Evolutionary conservation across 2,888 invertebrate species (phyloP).

Genomic region (Tipula unca): DNA sequence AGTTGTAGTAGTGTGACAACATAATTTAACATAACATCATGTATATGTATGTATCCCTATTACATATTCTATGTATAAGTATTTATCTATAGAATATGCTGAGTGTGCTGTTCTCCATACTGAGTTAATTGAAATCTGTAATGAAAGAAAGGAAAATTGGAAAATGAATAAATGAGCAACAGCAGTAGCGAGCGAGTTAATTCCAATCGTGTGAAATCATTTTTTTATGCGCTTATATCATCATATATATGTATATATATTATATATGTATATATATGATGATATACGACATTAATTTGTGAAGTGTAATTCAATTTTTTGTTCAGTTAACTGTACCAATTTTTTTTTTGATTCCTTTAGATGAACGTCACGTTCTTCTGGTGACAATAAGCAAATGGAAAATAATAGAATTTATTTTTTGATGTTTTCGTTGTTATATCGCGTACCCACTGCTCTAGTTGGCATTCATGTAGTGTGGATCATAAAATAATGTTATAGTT

Average conservation of each 20-base stretch:
- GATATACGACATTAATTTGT: background rate
- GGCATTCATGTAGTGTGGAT: background rate
- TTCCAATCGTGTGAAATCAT: background rate
- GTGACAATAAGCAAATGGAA: background rate
- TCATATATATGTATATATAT: background rate
- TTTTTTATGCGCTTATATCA: background rate
- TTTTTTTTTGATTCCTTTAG: background rate
- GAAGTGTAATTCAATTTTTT: background rate
- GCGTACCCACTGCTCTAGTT: background rate
- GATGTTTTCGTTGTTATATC: background rate
- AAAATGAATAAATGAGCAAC: background rate
- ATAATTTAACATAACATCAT: background rate
- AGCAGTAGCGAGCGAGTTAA: background rate
- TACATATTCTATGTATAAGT: background rate
- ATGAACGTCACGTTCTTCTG: background rate
- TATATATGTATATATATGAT: background rate
- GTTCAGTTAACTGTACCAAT: background rate
- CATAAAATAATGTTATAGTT: too few species aligned
- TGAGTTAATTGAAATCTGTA: background rate
- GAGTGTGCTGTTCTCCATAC: background rate
- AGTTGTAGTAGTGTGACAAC: background rate
- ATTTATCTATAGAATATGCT: background rate
- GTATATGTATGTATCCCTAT: background rate
- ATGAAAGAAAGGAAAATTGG: background rate
- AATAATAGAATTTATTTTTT: background rate